These are phyloP conservation scores for Oncopeltus fasciatus DNA, from an alignment of 1,140 invertebrate genomes.

Conservation along the genomic window DNA sequence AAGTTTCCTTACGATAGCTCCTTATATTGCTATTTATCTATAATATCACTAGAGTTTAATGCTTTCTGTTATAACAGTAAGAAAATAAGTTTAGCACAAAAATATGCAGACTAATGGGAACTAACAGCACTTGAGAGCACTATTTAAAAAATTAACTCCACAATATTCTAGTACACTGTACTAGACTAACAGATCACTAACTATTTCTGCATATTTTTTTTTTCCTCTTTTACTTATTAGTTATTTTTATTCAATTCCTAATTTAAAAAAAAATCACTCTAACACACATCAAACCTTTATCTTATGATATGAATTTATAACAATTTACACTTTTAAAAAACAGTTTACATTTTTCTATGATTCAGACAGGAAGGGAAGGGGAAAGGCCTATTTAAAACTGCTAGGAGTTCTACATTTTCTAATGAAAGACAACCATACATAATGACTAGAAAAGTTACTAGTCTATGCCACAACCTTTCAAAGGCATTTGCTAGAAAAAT, in stretches of 20 bases:
- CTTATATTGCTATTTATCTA: conserved; percentile 1
- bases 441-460: conserved; percentile 4
- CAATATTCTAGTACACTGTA: not conserved
- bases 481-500: not conserved
- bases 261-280: not conserved
- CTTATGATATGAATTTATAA: not conserved
- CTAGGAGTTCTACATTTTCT: not conserved
- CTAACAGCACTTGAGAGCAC: conserved; percentile 6
- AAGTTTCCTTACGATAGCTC: not conserved
- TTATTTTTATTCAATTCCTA: not conserved
- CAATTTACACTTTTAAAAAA: too few species aligned
- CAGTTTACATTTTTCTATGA: too few species aligned
- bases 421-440: conserved; percentile 5
- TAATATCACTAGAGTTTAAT: not conserved
- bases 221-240: not conserved
- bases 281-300: not conserved
- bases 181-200: not conserved
- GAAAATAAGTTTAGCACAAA: conserved; percentile 5
- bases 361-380: too few species aligned
- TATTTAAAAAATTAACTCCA: not conserved
- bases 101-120: conserved; percentile 5
- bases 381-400: too few species aligned
- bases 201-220: not conserved
- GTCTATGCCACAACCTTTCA: not conserved
- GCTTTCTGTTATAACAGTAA: not conserved